Base-by-base conservation (phyloP, 2,113 vertebrate species). In the Ia io region DNA sequence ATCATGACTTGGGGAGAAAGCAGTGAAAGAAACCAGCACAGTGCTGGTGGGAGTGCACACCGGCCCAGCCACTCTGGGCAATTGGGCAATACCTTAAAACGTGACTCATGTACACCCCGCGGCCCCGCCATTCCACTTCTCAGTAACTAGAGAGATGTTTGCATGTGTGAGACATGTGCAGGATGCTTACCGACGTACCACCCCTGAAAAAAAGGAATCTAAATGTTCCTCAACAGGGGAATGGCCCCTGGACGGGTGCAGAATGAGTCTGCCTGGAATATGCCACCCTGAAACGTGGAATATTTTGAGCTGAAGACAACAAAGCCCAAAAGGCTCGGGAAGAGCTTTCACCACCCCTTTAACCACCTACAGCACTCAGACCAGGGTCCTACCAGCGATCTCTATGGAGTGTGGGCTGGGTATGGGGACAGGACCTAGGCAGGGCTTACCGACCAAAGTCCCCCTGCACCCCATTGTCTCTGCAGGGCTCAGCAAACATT, bases 61-160 rank as follows among this genome's bases (percentile, higher is more conserved):
- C 0, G 28, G 69, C 80, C 76, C 74, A n/a, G 88, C 51, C 67
- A 82, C 65, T 63, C 4, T 42, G 13, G 51, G 51, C 51, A 51
- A 51, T 51, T 51, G 92, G 71, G 69, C 30, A 69, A 56, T 47
- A 67, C 9, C 70, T 61, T 77, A 89, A 95, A 85, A 82, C 77
- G 93, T 87, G 88, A 91, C 63, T 53, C 44, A 8, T 17, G 53
- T 42, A 5, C 8, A 2, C 22, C 22, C 76, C 65, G 5, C 30
- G 44, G 71, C 70, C 76, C 63, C 70, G 49, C 23, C 95, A 30
- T 84, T 67, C 73, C 71, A 59, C 56, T 49, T 80, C 63, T 86
- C 35, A 18, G 92, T 77, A 94, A 88, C 79, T 30, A 16, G 74
- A 91, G 70, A 95, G 92, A 51, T 73, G 84, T 30, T 25, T 56